Base-by-base conservation (phyloP, 64 coral and sea anemone species). In the Cladopsammia gracilis region DNA sequence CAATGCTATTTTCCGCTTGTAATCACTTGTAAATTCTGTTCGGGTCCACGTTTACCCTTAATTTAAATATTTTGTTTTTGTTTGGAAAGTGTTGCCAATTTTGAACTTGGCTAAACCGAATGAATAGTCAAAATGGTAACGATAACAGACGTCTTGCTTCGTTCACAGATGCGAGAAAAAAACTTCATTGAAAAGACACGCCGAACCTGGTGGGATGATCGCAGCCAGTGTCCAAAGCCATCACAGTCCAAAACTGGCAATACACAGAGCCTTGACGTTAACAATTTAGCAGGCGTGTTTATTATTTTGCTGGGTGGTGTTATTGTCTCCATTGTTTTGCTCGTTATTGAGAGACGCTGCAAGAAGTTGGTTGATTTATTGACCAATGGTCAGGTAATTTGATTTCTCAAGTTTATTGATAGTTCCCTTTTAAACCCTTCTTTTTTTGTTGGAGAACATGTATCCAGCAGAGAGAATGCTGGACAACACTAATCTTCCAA, bases 211-310 rank as follows among this genome's bases (percentile, higher is more conserved):
- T 98, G 96, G 96, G 93, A 98, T 15, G 93, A 98, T 13, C 73
- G 91, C n/a, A 91, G 88, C 7, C 51, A 98, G 54, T 98, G 96
- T 52, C 20, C 57, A 4, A 79, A 80, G 25, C 44, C 89, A 3
- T 65, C 91, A 43, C 12, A 52, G 13, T 64, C 65, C 0, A 70
- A 87, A 81, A 62, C 76, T 57, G 78, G 83, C 7, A 78, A 86
- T 3, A 98, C 96, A 18, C 60, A 73, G 12, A 92, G 88, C 16
- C 92, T 98, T 16, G 92, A 79, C 6, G 48, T 98, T 0, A 85
- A 98, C 58, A 98, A 95, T 48, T 73, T 98, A 78, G 96, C 92
- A 4, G 96, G 96, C 3, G 96, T 95, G 1, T 98, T 98, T 34
- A 92, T 98, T 25, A 92, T 98, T 56, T 64, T 95, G 25, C 59